Evolutionary conservation across 2,888 invertebrate genomes (phyloP), one percentile per base, ranked within the genome.

Genomic region (Drosophila seclusa): DNA sequence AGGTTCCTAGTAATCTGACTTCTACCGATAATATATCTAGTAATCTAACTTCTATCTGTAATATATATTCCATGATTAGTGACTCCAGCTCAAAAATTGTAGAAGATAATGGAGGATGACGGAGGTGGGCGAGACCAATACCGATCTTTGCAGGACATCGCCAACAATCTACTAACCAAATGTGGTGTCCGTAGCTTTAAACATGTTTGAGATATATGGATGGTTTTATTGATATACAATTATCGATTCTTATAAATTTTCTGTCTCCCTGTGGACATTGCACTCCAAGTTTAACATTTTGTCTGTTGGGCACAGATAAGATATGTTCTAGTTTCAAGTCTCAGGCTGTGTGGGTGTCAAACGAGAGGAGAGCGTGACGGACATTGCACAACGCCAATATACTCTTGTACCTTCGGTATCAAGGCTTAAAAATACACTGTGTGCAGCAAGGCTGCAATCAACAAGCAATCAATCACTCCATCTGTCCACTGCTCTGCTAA

Each of bases 391-490:
- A 16, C 21, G 45, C 13, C 13, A 24, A 45, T 42, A 24, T 45
- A 42, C n/a, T 45, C 13, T 13, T 13, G 21, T 13, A 45, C 13
- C 42, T 13, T 45, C 13, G 45, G 45, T 24, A 8, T 24, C 24
- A 24, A 16, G 21, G 45, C 45, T 16, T 45, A 45, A 45, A 45
- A 24, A 45, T 45, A 45, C 45, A 16, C 45, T 24, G 16, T 45
- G 4, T 45, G 45, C 45, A 45, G 16, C 45, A 24, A 16, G 82
- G 62, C 65, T 73, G 83, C 68, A 81, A 87, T 83, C 78, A 83
- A 78, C 68, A 78, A 71, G 76, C 73, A 73, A 84, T 89, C 84
- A 78, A 84, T 84, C 84, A 89, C 72, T 71, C 58, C 57, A 61
- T 50, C 64, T 71, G 66, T 32, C 57, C 77, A 70, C 65, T 60